phyloP scores from a whole-genome alignment of 1,140 invertebrate genomes.

The Vollenhovia emeryi region DNA sequence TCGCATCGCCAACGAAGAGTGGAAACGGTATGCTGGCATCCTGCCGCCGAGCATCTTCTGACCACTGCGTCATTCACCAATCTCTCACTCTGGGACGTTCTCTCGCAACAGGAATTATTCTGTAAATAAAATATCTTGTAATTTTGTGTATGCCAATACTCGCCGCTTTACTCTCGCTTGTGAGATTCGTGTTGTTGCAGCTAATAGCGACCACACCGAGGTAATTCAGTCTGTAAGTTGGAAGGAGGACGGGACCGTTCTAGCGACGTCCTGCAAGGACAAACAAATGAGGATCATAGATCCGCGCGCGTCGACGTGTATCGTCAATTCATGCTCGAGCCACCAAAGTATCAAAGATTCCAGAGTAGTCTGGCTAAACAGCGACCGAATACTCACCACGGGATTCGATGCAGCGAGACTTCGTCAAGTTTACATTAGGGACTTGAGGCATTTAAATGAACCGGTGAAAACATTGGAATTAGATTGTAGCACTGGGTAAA shows the following conservation, averaged over 20 bases:
- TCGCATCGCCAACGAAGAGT: conserved; percentile 93
- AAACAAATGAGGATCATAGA: conserved; percentile 93
- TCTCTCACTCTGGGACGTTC: conserved; percentile 95
- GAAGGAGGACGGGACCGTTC: conserved; percentile 92
- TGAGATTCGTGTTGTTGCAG: conserved; percentile 82
- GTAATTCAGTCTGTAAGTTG: conserved; percentile 94
- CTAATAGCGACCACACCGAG: conserved; percentile 92
- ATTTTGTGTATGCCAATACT: not conserved
- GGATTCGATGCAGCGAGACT: conserved; percentile 91
- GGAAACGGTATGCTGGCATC: conserved; percentile 95
- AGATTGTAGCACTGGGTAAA: conserved; percentile 95
- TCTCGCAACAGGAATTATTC: conserved; percentile 92
- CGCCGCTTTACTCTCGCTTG: not conserved
- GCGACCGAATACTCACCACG: conserved; percentile 93
- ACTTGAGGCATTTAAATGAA: conserved; percentile 92
- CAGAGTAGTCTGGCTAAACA: conserved; percentile 94
- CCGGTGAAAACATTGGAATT: conserved; percentile 92
- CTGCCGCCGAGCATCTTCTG: conserved; percentile 93
- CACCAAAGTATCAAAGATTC: conserved; percentile 97
- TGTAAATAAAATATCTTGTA: conserved; percentile 86
- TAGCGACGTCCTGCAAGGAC: conserved; percentile 92
- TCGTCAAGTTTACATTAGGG: conserved; percentile 94
- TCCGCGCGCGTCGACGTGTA: conserved; percentile 88
- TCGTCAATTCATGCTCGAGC: conserved; percentile 89
- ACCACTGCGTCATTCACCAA: conserved; percentile 93